Conservation (phyloP, 2,888 invertebrate species). For the Hydriomena furcata region DNA sequence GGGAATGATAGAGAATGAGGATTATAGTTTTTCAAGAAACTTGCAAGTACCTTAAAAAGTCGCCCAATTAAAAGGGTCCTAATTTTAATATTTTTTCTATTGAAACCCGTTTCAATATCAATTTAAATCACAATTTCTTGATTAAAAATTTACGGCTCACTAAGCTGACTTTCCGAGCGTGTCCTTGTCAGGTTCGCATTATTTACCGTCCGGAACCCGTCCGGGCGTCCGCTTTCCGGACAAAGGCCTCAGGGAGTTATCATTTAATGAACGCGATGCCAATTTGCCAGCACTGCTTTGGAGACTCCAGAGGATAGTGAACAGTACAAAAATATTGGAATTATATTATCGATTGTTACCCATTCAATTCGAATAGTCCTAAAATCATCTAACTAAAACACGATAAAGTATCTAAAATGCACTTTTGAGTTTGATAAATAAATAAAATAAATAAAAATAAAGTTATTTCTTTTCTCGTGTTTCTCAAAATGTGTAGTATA, state of each 20-base stretch:
- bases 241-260: conserved; percentile 40
- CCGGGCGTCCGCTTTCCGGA: conserved; percentile 23
- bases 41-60: too few species aligned
- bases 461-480: too few species aligned
- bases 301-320: conserved; percentile 20
- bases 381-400: too few species aligned
- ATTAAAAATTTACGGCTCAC: conserved; percentile 20
- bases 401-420: too few species aligned
- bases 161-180: conserved; percentile 23
- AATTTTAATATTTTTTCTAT: neutral
- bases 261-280: conserved; percentile 48
- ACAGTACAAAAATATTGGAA: conserved; percentile 1
- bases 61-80: too few species aligned
- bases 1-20: too few species aligned
- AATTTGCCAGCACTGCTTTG: conserved; percentile 44
- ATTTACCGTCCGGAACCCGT: conserved; percentile 37
- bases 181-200: conserved; percentile 37
- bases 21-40: too few species aligned
- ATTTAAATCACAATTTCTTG: conserved; percentile 9
- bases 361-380: neutral
- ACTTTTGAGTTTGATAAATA: too few species aligned
- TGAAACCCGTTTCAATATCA: conserved; percentile 1
- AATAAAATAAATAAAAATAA: too few species aligned
- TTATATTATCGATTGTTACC: neutral
- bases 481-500: too few species aligned